These are phyloP conservation scores for Ciconia maguari DNA, from an alignment of 2,113 vertebrate genomes.

Conservation along the genomic window DNA sequence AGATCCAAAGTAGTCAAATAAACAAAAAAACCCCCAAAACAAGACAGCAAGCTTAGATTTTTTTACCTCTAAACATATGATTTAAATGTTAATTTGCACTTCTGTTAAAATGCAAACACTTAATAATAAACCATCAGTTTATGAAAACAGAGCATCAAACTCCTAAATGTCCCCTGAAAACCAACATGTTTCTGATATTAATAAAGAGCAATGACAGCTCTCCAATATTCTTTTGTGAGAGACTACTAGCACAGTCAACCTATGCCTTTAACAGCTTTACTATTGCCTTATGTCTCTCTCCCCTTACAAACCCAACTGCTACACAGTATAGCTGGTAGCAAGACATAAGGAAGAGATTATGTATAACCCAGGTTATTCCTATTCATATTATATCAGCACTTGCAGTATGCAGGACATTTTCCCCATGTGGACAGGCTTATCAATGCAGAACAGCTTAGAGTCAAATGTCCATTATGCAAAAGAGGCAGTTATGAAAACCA, in stretches of 20 bases:
- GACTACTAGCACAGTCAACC: not conserved
- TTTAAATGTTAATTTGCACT: not conserved
- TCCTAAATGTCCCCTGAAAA: not conserved
- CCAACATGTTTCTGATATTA: not conserved
- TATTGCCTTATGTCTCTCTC: not conserved
- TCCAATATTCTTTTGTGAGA: not conserved
- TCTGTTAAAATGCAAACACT: not conserved
- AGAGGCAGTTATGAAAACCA: not conserved
- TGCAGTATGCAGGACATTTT: not conserved
- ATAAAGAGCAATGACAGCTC: not conserved
- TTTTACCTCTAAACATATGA: fast-evolving
- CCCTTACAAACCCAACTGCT: not conserved
- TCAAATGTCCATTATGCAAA: not conserved
- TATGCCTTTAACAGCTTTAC: not conserved
- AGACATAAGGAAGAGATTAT: not conserved
- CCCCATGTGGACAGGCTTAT: not conserved
- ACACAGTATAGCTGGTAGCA: not conserved
- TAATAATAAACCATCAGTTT: not conserved
- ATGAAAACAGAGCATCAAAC: not conserved
- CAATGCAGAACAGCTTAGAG: not conserved
- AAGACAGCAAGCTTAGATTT: not conserved
- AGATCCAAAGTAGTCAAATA: not conserved
- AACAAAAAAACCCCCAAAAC: not conserved
- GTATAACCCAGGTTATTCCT: not conserved
- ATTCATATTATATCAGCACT: not conserved